These are phyloP conservation scores for Caenorhabditis angaria DNA, from an alignment of 2,888 invertebrate species.

Conservation along the genomic window DNA sequence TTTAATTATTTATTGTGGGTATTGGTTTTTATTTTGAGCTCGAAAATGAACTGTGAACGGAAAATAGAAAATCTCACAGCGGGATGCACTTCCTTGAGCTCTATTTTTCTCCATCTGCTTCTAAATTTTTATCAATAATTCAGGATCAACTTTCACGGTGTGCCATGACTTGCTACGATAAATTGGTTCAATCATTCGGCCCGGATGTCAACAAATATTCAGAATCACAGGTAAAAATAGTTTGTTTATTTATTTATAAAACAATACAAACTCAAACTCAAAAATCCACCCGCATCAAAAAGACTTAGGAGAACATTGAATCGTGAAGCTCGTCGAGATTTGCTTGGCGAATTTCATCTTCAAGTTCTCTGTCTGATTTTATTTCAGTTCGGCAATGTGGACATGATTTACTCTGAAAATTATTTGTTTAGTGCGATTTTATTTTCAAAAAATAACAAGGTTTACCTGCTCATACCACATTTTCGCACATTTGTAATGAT, in stretches of 20 bases:
- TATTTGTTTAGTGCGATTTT: not conserved
- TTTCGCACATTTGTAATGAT: conserved; percentile 25
- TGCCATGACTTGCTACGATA: conserved; percentile 67
- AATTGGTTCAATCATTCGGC: conserved; percentile 57
- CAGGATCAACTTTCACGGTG: conserved; percentile 63
- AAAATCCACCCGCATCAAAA: not conserved
- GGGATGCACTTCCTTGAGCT: no score
- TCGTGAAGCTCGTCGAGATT: conserved; percentile 34
- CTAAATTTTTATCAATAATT: no score
- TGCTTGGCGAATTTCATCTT: conserved; percentile 16
- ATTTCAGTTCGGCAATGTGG: conserved; percentile 31
- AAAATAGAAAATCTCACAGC: no score
- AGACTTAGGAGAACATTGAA: conserved; percentile 28
- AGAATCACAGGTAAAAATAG: conserved; percentile 32
- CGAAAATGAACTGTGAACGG: no score
- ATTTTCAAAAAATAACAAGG: not conserved
- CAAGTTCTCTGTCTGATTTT: conserved; percentile 23
- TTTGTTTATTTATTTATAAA: conserved; percentile 2
- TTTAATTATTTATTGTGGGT: no score
- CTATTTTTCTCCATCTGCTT: no score
- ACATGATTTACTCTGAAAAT: conserved; percentile 16
- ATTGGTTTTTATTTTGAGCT: no score
- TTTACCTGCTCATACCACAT: conserved; percentile 31
- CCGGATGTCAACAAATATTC: conserved; percentile 59
- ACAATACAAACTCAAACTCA: not conserved